Base-by-base conservation (phyloP, 1,140 invertebrate genomes). In the Brachionus rubens region DNA sequence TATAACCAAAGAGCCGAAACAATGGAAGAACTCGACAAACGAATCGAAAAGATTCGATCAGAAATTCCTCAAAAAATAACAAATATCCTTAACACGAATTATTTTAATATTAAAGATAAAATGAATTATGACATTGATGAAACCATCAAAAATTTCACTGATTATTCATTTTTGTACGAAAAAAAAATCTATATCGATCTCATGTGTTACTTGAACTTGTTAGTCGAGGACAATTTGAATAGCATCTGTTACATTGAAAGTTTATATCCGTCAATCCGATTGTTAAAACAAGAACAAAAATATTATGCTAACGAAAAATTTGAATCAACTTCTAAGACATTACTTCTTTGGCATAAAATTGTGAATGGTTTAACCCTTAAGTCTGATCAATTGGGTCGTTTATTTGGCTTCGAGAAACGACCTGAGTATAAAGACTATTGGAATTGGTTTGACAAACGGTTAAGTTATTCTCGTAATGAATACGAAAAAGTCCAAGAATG, bases 291-390 rank as follows among this genome's bases (percentile, higher is more conserved):
- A 9, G 1, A 72, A n/a, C 46, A 50, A 28, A 6, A 16, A 4
- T 6, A 48, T 0, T 72, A 72, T 40, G 26, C 26, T 21, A 33
- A 72, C 16, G 26, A n/a, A 12, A 72, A 72, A 19, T 72, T 72
- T 72, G 46, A 72, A 16, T 50, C 68, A 9, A 50, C 50, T 50
- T n/a, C 50, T 9, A 72, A 72, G 21, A 50, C 68, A 33, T 24
- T 72, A 14, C 10, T 72, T 3, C 19, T 72, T 1, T 72, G 68
- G 68, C 19, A 72, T 33, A 72, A 72, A 72, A 54, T 72, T 30
- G 30, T 54, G 16, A 50, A 72, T 12, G 68, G 50, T 30, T 41
- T 72, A 21, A 72, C 50, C 46, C 28, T 50, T 36, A 72, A 48
- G 33, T 50, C 30, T 12, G 68, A 72, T n/a, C n/a, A 54, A 50